These are phyloP conservation scores for Andrena flavipes DNA, from an alignment of 2,888 invertebrate species.

Conservation along the genomic window DNA sequence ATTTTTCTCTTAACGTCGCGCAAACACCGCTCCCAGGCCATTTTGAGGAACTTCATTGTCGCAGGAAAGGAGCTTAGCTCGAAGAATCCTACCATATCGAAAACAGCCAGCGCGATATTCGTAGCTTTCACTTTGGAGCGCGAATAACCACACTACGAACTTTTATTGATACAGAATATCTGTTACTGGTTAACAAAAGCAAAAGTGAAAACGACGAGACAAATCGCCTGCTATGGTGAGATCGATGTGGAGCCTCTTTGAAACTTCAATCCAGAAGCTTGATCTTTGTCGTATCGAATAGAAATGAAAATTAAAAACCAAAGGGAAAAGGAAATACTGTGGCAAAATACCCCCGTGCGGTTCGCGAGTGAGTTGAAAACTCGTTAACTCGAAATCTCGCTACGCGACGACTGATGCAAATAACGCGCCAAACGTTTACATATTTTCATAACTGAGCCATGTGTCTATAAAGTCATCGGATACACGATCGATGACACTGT, in stretches of 20 bases:
- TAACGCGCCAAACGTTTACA: not conserved
- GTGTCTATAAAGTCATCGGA: not conserved
- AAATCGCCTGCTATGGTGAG: not conserved
- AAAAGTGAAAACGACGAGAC: not conserved
- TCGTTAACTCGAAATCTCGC: not conserved
- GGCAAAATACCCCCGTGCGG: not conserved
- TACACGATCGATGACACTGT: not conserved
- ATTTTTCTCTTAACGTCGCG: not conserved
- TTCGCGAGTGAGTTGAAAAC: not conserved
- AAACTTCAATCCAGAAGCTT: not conserved
- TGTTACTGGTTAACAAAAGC: not conserved
- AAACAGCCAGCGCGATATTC: not conserved
- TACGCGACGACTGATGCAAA: not conserved
- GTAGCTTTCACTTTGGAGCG: slow-evolving; percentile 5
- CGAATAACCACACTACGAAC: not conserved
- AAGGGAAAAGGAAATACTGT: not conserved
- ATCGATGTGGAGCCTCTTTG: not conserved
- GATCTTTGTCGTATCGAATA: too few species aligned
- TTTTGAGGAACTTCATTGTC: not conserved
- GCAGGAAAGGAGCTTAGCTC: not conserved
- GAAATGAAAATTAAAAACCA: not conserved
- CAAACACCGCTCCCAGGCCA: not conserved
- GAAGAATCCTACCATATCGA: not conserved
- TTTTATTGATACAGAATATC: not conserved
- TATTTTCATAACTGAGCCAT: too few species aligned